phyloP scores from a whole-genome alignment of 2,113 vertebrate species.

The Clarias magur region DNA sequence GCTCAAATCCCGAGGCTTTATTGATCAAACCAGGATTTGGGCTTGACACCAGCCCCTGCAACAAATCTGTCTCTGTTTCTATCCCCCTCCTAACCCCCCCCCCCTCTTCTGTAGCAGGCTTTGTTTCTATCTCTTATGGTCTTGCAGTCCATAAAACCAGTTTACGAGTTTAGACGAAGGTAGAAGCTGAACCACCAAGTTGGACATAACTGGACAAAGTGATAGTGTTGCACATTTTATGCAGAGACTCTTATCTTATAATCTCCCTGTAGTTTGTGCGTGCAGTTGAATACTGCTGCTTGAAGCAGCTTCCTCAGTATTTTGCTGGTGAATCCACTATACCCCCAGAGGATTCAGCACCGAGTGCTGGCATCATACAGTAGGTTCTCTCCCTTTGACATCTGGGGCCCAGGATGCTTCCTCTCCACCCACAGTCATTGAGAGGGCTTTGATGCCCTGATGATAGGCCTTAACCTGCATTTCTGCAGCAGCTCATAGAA shows the following conservation, averaged over 20 bases:
- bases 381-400: not conserved
- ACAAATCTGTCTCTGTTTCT: not conserved
- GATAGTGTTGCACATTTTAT: not conserved
- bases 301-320: not conserved
- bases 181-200: not conserved
- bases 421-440: not conserved
- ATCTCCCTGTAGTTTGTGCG: not conserved
- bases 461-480: not conserved
- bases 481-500: not conserved
- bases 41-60: not conserved
- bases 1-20: conserved; percentile 55
- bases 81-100: too few species aligned
- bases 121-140: not conserved
- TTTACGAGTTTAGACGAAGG: not conserved
- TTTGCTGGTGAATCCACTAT: not conserved
- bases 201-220: not conserved
- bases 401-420: not conserved
- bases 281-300: not conserved
- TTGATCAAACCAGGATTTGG: not conserved
- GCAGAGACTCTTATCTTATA: not conserved
- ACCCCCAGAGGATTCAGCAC: not conserved
- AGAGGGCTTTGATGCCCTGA: not conserved
- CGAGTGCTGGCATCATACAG: not conserved
- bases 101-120: not conserved
- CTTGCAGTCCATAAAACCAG: not conserved